Evolutionary conservation across 2,797 vertebrate species (phyloP).

Genomic region (Oophaga sylvatica): DNA sequence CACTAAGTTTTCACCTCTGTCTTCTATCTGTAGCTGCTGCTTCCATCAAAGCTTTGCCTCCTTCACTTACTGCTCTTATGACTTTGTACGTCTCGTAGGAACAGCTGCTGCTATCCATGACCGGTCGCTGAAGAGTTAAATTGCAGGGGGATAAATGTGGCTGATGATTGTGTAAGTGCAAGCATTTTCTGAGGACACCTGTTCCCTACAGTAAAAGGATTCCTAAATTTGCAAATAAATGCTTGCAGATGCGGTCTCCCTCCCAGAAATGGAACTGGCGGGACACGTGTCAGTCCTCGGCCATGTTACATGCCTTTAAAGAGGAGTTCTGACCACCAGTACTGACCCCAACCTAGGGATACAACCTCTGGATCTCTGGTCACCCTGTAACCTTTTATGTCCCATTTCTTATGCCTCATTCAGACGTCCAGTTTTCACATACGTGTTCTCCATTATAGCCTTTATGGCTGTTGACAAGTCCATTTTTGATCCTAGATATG

Average conservation of each 20-base stretch:
- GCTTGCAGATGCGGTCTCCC: slow-evolving; percentile 7
- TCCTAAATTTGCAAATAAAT: background rate
- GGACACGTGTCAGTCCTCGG: background rate
- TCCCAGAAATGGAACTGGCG: background rate
- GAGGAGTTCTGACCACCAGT: background rate
- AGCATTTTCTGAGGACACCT: slow-evolving; percentile 22
- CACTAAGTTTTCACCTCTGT: background rate
- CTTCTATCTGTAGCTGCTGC: background rate
- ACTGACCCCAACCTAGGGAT: background rate
- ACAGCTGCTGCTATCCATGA: slow-evolving; percentile 12
- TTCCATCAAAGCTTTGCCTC: background rate
- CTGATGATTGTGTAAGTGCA: background rate
- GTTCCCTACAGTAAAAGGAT: background rate
- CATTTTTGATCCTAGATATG: too few relatives aligned
- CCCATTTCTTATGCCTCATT: too few relatives aligned
- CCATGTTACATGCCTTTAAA: background rate
- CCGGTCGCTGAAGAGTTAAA: background rate
- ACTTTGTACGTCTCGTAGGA: background rate
- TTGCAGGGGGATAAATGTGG: background rate
- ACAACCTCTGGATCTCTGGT: background rate
- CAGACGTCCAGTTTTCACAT: too few relatives aligned
- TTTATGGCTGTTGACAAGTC: too few relatives aligned
- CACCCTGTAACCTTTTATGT: background rate
- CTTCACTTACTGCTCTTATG: background rate
- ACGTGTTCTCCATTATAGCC: too few relatives aligned